Base-by-base conservation (phyloP, 2,113 vertebrate genomes). In the Furnarius figulus region DNA sequence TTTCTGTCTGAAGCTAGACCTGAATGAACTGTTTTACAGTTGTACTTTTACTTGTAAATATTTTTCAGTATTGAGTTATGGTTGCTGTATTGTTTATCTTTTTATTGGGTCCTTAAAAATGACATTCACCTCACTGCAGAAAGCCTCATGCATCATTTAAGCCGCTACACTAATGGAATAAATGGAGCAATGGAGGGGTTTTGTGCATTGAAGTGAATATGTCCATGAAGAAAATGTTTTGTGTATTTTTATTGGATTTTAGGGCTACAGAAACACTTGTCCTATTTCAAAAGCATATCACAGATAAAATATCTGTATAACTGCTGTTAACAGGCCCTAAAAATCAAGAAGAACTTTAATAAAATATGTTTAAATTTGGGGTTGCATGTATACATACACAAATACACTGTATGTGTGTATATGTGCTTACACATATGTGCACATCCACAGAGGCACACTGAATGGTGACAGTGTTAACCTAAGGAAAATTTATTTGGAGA, bases 141-240 rank as follows among this genome's bases (percentile, higher is more conserved):
- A 93, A 94, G 85, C 52, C 79, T 93, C 63, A 89, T 95, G 85
- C 91, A 93, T 85, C 91, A 80, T 90, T 96, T 87, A 93, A 93
- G 46, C 27, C 71, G 33, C 74, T 73, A 80, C 46, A 66, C 82
- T 93, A 95, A 96, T 96, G 90, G 90, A 95, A 94, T 89, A 95
- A 95, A 90, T 95, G 81, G 87, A 91, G 78, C 77, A 85, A 49
- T 80, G 71, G 50, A 85, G 91, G 46, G 24, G 18, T 6, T 91
- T 90, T 93, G 74, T 93, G 89, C 81, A 76, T 19, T 83, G 91
- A 78, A 87, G 87, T 87, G 85, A 85, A 42, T 80, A 85, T 46
- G 33, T 62, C 82, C 11, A 2, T 73, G 75, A 85, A 70, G 74
- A 95, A 81, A 94, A 94, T 73, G 24, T 21, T 87, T 62, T 87